Conservation (phyloP, 1,140 invertebrate genomes). For the Brachionus angularis region DNA sequence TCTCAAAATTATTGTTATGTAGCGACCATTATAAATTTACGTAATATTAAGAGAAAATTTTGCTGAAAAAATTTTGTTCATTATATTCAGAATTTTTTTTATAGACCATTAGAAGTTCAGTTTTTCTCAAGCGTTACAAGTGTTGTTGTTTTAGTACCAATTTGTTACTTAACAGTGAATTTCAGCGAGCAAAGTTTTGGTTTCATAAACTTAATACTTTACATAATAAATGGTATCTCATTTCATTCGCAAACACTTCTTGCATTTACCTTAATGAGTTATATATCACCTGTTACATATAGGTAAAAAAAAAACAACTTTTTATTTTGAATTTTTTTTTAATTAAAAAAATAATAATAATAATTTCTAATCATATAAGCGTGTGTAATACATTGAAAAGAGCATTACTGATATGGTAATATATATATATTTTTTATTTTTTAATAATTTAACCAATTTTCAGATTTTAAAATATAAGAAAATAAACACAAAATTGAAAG, state of each 20-base stretch:
- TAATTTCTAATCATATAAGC: no score
- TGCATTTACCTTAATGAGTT: conserved; percentile 78
- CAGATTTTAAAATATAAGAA: no score
- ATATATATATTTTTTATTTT: background rate
- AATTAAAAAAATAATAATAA: no score
- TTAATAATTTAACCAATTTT: no score
- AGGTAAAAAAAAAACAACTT: conserved; percentile 68
- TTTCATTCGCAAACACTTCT: conserved; percentile 83
- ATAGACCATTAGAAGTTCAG: conserved; percentile 75
- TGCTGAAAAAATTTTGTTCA: background rate
- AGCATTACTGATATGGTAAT: conserved; percentile 70
- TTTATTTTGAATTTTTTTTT: conserved; percentile 50
- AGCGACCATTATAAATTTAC: conserved; percentile 73
- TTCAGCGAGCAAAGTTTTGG: conserved; percentile 52
- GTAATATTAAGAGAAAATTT: conserved; percentile 61
- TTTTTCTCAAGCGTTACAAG: conserved; percentile 77
- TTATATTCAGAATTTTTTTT: conserved; percentile 46
- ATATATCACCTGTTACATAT: conserved; percentile 78
- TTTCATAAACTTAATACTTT: conserved; percentile 63
- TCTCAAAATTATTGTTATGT: conserved; percentile 76
- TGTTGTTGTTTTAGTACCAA: conserved; percentile 73
- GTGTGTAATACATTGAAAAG: conserved; percentile 79
- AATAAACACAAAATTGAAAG: no score
- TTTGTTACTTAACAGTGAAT: conserved; percentile 67
- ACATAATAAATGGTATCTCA: conserved; percentile 72